Evolutionary conservation across 2,888 invertebrate species (phyloP).

Genomic region (Pheosia gnoma): DNA sequence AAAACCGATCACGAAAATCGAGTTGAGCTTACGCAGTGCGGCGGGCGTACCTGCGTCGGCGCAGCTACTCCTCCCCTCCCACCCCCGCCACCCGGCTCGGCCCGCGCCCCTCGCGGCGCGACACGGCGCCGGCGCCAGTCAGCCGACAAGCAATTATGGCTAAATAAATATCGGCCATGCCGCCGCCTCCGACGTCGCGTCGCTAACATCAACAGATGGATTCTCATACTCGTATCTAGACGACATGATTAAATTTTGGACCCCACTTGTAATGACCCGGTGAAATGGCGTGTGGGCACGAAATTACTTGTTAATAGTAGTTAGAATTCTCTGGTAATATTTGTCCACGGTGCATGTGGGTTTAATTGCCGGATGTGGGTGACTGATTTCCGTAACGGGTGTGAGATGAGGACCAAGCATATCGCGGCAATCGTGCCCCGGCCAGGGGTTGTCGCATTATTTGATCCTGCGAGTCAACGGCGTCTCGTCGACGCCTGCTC

Average conservation of each 20-base stretch:
- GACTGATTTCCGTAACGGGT: constrained; percentile 53
- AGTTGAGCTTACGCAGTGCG: constrained; percentile 74
- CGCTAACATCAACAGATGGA: constrained; percentile 74
- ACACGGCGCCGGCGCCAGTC: constrained; percentile 81
- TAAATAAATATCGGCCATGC: constrained; percentile 83
- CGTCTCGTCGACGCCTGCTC: constrained; percentile 63
- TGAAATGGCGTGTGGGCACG: constrained; percentile 65
- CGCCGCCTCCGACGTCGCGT: constrained; percentile 67
- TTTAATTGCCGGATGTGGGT: constrained; percentile 62
- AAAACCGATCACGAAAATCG: constrained; percentile 78
- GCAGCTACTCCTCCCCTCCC: constrained; percentile 45
- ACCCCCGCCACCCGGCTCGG: constrained; percentile 42
- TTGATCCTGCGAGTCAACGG: constrained; percentile 51
- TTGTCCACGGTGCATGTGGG: constrained; percentile 57
- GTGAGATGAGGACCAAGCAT: constrained; percentile 39
- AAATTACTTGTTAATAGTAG: constrained; percentile 64
- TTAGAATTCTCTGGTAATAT: constrained; percentile 54
- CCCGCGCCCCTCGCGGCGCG: constrained; percentile 57
- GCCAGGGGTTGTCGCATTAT: constrained; percentile 48
- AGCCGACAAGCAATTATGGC: constrained; percentile 83
- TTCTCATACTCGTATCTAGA: constrained; percentile 68
- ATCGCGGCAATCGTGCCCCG: constrained; percentile 33
- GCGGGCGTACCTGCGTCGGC: constrained; percentile 72
- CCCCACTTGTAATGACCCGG: constrained; percentile 59
- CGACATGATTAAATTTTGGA: constrained; percentile 73